Evolutionary conservation across 2,888 invertebrate species (phyloP).

Genomic region (Polylopha cassiicola): DNA sequence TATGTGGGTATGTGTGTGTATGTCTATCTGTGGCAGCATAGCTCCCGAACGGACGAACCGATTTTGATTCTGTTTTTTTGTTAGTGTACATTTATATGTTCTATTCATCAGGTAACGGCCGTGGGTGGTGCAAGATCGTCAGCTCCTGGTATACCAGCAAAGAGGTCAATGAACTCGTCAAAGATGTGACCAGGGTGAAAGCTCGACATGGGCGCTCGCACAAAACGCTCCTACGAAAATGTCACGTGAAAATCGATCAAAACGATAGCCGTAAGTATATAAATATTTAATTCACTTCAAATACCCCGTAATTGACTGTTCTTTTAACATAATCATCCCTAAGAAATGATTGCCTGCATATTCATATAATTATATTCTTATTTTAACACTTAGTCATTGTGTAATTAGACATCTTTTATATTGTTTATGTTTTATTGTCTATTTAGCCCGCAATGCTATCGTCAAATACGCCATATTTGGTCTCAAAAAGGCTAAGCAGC

Average conservation of each 20-base stretch:
- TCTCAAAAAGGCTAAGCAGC: slow-evolving; percentile 63
- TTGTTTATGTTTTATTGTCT: not conserved
- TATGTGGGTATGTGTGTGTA: no score
- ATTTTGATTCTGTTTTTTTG: no score
- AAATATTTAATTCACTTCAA: no score
- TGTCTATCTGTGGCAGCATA: no score
- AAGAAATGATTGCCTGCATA: no score
- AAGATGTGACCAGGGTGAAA: slow-evolving; percentile 79
- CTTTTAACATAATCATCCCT: no score
- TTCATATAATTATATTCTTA: no score
- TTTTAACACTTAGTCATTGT: no score
- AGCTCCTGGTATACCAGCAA: slow-evolving; percentile 80
- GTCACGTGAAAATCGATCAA: slow-evolving; percentile 74
- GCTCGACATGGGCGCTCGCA: slow-evolving; percentile 83
- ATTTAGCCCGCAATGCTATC: slow-evolving; percentile 56
- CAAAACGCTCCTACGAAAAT: slow-evolving; percentile 82
- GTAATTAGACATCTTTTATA: not conserved
- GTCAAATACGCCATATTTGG: slow-evolving; percentile 76
- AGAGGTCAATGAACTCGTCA: slow-evolving; percentile 78
- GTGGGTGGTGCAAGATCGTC: slow-evolving; percentile 80
- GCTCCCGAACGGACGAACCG: no score
- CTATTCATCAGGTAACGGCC: slow-evolving; percentile 64
- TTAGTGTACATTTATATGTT: no score
- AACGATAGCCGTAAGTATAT: slow-evolving; percentile 60
- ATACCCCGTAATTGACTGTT: no score